Evolutionary conservation across 2,797 vertebrate species (phyloP).

Genomic region (Scomberomorus guttatus): DNA sequence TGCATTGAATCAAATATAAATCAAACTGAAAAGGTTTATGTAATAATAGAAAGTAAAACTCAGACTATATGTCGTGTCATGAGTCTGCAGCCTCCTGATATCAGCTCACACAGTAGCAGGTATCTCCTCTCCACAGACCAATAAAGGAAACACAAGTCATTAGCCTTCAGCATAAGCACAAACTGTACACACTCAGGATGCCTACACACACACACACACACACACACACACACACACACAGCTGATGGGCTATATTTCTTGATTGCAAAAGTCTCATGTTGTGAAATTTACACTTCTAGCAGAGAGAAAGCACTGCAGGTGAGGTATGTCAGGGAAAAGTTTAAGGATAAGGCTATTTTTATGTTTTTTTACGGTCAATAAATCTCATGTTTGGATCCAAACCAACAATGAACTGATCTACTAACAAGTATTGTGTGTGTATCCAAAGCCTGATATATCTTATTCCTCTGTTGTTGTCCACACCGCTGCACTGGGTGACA

Average conservation of each 20-base stretch:
- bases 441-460: too few relatives aligned
- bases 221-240: neutral
- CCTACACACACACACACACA: neutral
- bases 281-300: neutral
- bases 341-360: too few relatives aligned
- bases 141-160: slow-evolving; percentile 14
- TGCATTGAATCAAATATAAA: too few relatives aligned
- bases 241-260: neutral
- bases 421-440: too few relatives aligned
- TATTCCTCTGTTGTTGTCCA: too few relatives aligned
- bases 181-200: neutral
- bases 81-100: neutral
- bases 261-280: neutral
- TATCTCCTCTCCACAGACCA: neutral
- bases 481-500: too few relatives aligned
- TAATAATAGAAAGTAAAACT: neutral
- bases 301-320: neutral
- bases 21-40: too few relatives aligned
- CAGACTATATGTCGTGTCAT: neutral
- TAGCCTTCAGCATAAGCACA: neutral
- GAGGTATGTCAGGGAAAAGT: too few relatives aligned
- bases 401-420: too few relatives aligned
- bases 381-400: too few relatives aligned
- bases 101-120: neutral
- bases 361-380: too few relatives aligned